Evolutionary conservation across 1,140 invertebrate species (phyloP).

Genomic region (Scaptomyza pallida): DNA sequence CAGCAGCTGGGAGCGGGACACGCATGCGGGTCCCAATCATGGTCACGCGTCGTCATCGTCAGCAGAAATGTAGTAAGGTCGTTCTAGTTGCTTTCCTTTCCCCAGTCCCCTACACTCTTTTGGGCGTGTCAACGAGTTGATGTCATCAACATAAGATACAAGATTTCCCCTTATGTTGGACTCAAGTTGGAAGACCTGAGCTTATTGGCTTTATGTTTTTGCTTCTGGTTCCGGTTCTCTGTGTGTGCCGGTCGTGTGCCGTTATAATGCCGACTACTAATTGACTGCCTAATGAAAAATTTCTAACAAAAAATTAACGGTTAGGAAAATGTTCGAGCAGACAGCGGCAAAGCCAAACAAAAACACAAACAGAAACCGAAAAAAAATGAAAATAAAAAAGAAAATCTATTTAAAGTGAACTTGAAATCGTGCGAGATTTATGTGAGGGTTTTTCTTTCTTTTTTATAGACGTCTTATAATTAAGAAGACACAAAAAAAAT

Average conservation of each 20-base stretch:
- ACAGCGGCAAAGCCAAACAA: not conserved
- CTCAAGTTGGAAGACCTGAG: conserved; percentile 31
- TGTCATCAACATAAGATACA: conserved; percentile 33
- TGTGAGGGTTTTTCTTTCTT: conserved; percentile 23
- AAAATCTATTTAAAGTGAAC: conserved; percentile 43
- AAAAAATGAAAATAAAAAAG: conserved; percentile 16
- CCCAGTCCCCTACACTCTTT: not conserved
- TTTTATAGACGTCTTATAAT: conserved; percentile 19
- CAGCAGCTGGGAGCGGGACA: conserved; percentile 29
- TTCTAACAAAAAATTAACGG: conserved; percentile 68
- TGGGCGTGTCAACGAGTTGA: conserved; percentile 34
- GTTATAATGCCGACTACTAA: conserved; percentile 70
- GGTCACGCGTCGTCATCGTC: conserved; percentile 58
- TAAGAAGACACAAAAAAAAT: conserved; percentile 10
- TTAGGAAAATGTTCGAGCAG: conserved; percentile 50
- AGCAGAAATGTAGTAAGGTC: conserved; percentile 1
- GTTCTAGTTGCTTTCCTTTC: not conserved
- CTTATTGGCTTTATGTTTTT: conserved; percentile 57
- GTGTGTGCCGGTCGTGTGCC: conserved; percentile 35
- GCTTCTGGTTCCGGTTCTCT: conserved; percentile 68
- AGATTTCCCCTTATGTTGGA: conserved; percentile 40
- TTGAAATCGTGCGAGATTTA: conserved; percentile 46
- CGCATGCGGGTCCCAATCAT: conserved; percentile 52
- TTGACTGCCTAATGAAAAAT: conserved; percentile 75
- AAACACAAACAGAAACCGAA: conserved; percentile 1